These are phyloP conservation scores for Matsumyia berberina DNA, from an alignment of 2,888 invertebrate genomes.

Conservation along the genomic window DNA sequence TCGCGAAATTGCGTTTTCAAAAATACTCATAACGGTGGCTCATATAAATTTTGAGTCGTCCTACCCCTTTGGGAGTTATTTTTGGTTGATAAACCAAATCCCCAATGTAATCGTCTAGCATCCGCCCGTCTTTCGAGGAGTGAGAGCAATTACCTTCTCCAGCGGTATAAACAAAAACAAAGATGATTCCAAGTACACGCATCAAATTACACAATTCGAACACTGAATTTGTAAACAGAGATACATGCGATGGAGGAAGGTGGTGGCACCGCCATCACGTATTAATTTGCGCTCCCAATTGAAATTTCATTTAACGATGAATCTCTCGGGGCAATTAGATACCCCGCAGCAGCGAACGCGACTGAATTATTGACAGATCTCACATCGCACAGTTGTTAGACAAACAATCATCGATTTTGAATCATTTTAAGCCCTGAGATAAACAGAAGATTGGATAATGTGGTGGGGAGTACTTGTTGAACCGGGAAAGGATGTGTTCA, in stretches of 20 bases:
- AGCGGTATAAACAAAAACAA: slow-evolving; percentile 23
- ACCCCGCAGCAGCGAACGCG: slow-evolving; percentile 51
- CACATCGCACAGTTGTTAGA: slow-evolving; percentile 41
- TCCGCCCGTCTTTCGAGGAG: slow-evolving; percentile 32
- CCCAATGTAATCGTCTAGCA: slow-evolving; percentile 17
- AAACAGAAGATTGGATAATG: background rate
- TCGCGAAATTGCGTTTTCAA: slow-evolving; percentile 47
- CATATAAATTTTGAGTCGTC: slow-evolving; percentile 44
- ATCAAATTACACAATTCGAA: slow-evolving; percentile 57
- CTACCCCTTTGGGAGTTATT: slow-evolving; percentile 11
- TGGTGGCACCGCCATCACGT: slow-evolving; percentile 54
- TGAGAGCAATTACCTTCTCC: slow-evolving; percentile 36
- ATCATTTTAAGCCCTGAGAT: slow-evolving; percentile 25
- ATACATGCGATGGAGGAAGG: slow-evolving; percentile 1
- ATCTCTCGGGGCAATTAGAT: slow-evolving; percentile 71
- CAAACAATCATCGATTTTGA: slow-evolving; percentile 61
- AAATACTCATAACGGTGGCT: slow-evolving; percentile 63
- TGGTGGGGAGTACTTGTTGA: slow-evolving; percentile 31
- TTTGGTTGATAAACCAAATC: slow-evolving; percentile 4
- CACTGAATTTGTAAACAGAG: slow-evolving; percentile 6
- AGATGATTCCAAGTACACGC: slow-evolving; percentile 22
- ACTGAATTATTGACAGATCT: slow-evolving; percentile 62
- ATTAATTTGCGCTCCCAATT: slow-evolving; percentile 63
- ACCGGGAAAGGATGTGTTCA: no score
- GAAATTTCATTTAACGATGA: slow-evolving; percentile 69